Conservation (phyloP, 2,888 invertebrate species). For the Patella ulyssiponensis region DNA sequence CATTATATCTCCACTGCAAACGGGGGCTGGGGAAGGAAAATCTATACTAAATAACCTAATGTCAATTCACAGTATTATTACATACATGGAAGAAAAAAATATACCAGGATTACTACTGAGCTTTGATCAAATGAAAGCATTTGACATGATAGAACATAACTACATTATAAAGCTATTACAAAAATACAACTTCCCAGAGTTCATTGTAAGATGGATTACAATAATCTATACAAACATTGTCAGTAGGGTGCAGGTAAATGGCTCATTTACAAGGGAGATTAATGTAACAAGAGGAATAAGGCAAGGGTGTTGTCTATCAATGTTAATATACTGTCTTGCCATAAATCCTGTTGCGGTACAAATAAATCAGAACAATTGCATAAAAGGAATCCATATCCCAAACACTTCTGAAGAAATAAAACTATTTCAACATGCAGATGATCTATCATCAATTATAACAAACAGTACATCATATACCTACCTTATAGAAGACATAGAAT, state of each 20-base stretch:
- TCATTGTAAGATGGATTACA: not conserved
- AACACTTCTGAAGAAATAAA: not conserved
- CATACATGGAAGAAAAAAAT: not conserved
- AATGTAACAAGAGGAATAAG: not conserved
- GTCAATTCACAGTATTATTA: not conserved
- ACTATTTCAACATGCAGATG: not conserved
- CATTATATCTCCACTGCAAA: too few species aligned
- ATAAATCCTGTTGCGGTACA: not conserved
- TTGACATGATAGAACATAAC: not conserved
- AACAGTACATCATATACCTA: not conserved
- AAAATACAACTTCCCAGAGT: not conserved
- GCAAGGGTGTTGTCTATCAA: not conserved
- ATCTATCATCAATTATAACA: not conserved
- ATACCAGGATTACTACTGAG: not conserved
- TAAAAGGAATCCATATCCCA: not conserved
- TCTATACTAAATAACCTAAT: not conserved
- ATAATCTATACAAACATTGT: not conserved
- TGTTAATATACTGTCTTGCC: not conserved
- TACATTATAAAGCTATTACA: not conserved
- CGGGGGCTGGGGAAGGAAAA: too few species aligned
- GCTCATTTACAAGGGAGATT: not conserved
- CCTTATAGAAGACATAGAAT: not conserved
- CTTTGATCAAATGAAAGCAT: not conserved
- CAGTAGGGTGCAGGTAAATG: not conserved
- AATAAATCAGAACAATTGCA: not conserved